These are phyloP conservation scores for Zaprionus davidi DNA, from an alignment of 1,140 invertebrate genomes.

Conservation along the genomic window DNA sequence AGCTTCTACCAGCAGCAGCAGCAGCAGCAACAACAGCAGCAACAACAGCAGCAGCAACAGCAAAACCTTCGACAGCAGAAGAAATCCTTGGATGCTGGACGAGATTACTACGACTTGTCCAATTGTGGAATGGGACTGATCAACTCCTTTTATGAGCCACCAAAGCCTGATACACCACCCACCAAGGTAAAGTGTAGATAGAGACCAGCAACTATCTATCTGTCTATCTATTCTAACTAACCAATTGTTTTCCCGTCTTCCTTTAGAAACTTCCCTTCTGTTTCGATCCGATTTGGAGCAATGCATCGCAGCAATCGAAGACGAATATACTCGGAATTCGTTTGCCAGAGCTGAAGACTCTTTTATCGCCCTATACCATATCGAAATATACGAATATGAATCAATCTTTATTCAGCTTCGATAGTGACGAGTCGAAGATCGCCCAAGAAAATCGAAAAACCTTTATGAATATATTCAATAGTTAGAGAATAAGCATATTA, in stretches of 20 bases:
- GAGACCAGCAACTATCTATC: not conserved
- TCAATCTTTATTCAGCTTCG: conserved; percentile 73
- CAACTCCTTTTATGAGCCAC: conserved; percentile 68
- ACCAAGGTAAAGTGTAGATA: conserved; percentile 70
- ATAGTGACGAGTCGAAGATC: conserved; percentile 79
- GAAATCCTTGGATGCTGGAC: not conserved
- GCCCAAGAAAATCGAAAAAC: conserved; percentile 48
- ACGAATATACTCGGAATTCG: conserved; percentile 64
- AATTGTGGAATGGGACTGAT: conserved; percentile 49
- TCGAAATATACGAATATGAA: conserved; percentile 81
- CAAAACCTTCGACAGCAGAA: conserved; percentile 5
- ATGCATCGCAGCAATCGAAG: conserved; percentile 45
- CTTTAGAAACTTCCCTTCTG: conserved; percentile 74
- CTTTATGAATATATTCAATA: not conserved
- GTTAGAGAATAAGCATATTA: not conserved
- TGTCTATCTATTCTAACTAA: not conserved
- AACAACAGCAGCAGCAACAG: conserved; percentile 8
- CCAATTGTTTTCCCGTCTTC: conserved; percentile 5
- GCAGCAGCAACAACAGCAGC: conserved; percentile 20
- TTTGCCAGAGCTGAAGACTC: conserved; percentile 68
- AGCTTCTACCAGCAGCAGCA: conserved; percentile 50
- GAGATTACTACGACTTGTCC: conserved; percentile 53
- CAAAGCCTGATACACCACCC: conserved; percentile 84
- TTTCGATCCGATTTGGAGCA: conserved; percentile 82
- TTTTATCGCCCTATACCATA: conserved; percentile 76